A percentile compares a stretch with the other conserved stretches of the same genome.
Conservation (phyloP, 2,113 vertebrate genomes). For the Datnioides undecimradiatus region DNA sequence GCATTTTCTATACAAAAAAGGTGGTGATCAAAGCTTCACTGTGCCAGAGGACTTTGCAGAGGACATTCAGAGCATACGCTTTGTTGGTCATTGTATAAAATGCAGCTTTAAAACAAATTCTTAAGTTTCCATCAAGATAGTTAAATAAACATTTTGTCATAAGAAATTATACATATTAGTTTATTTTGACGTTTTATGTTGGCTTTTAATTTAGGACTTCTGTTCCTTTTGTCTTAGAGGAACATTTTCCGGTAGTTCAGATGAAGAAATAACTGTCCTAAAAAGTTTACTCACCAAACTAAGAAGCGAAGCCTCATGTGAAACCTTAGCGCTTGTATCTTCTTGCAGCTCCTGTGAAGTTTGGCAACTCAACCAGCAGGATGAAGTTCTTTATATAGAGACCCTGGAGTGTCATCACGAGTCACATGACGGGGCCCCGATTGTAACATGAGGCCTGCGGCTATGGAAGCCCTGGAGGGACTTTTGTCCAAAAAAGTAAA, state of each 20-base stretch:
- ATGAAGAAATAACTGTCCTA: too few relatives aligned
- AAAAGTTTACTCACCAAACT: conserved; percentile 64
- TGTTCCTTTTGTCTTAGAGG: background rate
- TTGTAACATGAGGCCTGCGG: conserved; percentile 28
- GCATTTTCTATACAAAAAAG: background rate
- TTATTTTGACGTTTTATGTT: background rate
- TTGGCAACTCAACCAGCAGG: conserved; percentile 28
- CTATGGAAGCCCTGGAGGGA: conserved; percentile 27
- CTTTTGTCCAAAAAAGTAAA: background rate
- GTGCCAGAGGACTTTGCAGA: background rate
- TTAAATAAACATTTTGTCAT: background rate
- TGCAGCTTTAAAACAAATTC: background rate
- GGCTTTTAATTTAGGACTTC: background rate
- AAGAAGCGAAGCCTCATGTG: conserved; percentile 19
- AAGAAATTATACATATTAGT: background rate
- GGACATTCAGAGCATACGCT: background rate
- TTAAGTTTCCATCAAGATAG: background rate
- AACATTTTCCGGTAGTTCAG: background rate
- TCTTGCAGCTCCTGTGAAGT: conserved; percentile 40
- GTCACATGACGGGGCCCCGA: conserved; percentile 61
- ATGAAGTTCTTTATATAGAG: conserved; percentile 72
- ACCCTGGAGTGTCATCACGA: conserved; percentile 35
- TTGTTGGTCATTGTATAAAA: background rate
- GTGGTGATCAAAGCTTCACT: background rate
- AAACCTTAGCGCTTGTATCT: background rate